Evolutionary conservation across 2,888 invertebrate genomes (phyloP).

Genomic region (Clunio marinus): DNA sequence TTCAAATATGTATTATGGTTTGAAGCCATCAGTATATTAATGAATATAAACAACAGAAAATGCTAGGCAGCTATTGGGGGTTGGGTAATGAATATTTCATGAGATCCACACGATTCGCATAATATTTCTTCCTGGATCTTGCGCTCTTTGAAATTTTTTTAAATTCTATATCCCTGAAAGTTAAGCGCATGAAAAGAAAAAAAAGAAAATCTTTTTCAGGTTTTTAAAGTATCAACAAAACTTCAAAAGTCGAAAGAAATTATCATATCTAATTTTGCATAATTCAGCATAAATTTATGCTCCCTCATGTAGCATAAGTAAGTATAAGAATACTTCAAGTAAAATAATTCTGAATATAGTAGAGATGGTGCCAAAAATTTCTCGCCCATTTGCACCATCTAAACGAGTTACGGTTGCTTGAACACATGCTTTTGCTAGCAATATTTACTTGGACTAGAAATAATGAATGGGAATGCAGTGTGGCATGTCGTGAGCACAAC

Average conservation of each 20-base stretch:
- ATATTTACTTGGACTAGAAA: neutral
- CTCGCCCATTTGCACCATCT: conserved; percentile 34
- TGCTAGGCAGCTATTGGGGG: neutral
- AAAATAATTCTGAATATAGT: neutral
- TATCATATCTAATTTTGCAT: conserved; percentile 7
- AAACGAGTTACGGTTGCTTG: conserved; percentile 32
- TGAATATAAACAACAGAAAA: conserved; percentile 17
- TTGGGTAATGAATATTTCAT: conserved; percentile 28
- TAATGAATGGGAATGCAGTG: conserved; percentile 7
- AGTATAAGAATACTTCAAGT: neutral
- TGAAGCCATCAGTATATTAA: conserved; percentile 18
- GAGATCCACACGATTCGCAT: conserved; percentile 8
- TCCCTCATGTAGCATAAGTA: neutral
- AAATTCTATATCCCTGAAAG: neutral
- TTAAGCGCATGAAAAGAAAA: neutral
- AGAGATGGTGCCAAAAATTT: conserved; percentile 11
- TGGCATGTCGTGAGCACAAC: conserved; percentile 7
- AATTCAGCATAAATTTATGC: too few species aligned
- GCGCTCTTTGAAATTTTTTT: neutral
- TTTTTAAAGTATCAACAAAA: neutral
- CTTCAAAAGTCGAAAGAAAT: neutral
- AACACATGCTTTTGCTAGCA: too few species aligned
- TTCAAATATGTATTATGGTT: neutral
- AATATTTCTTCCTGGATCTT: conserved; percentile 9
- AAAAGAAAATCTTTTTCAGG: neutral